A percentile compares a stretch with the other conserved stretches of the same genome.
phyloP scores from a whole-genome alignment of 1,140 invertebrate genomes.

The Eubasilissa regina region DNA sequence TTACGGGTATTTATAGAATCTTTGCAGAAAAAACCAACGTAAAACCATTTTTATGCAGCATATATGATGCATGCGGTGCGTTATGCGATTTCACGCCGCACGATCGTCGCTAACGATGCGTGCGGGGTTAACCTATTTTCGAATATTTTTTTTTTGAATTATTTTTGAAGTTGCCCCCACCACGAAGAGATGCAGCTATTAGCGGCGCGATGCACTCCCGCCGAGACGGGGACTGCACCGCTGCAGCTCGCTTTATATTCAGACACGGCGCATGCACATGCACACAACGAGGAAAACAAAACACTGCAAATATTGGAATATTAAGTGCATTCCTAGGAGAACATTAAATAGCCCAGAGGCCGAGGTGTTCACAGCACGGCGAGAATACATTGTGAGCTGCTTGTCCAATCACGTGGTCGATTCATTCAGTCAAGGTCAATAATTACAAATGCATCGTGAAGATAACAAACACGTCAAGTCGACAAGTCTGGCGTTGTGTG shows the following conservation, averaged over 20 bases:
- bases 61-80: no score
- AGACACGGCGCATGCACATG: not conserved
- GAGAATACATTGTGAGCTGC: no score
- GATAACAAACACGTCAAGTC: not conserved
- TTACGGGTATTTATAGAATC: no score
- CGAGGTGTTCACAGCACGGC: no score
- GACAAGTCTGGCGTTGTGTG: not conserved
- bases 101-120: no score
- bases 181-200: not conserved
- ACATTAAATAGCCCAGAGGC: no score
- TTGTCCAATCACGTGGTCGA: not conserved
- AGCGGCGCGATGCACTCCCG: constrained; percentile 23
- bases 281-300: constrained; percentile 21
- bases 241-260: constrained; percentile 13
- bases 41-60: no score
- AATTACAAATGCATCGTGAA: not conserved
- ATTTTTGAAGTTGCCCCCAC: no score
- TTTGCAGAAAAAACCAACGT: no score
- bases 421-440: constrained; percentile 8
- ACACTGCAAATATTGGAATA: constrained; percentile 1
- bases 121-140: no score
- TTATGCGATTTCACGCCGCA: no score
- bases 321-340: not conserved
- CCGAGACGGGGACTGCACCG: not conserved
- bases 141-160: no score